phyloP scores from a whole-genome alignment of 2,113 vertebrate species.

The Rattus rattus region DNA sequence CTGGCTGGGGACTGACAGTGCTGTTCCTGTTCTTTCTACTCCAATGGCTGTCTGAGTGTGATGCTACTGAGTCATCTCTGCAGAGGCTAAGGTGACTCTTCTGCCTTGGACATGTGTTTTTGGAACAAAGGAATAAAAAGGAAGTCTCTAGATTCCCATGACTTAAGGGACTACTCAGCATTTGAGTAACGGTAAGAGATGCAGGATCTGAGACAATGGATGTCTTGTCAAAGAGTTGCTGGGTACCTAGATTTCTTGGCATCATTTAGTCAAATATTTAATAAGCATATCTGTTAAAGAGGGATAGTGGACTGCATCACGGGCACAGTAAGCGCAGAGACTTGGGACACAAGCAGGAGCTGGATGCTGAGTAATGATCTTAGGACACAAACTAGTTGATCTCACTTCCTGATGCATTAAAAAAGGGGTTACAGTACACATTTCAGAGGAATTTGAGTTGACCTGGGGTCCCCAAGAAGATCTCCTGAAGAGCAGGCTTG shows the following conservation, averaged over 20 bases:
- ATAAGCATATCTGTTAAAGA: neutral
- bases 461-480: neutral
- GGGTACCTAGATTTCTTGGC: neutral
- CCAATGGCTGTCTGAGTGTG: neutral
- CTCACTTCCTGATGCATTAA: neutral
- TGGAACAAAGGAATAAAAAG: slow-evolving; percentile 27
- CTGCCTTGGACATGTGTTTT: neutral
- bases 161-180: neutral
- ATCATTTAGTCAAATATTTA: neutral
- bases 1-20: neutral
- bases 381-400: neutral
- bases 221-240: neutral
- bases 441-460: neutral
- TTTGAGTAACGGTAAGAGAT: neutral
- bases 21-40: neutral
- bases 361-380: neutral
- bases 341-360: neutral
- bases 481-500: neutral
- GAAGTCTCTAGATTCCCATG: neutral
- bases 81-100: neutral
- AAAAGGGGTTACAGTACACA: neutral
- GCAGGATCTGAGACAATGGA: neutral
- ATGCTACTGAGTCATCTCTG: slow-evolving; percentile 4
- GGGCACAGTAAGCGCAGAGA: neutral
- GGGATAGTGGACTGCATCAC: neutral